A percentile compares a stretch with the other conserved stretches of the same genome.
These are phyloP conservation scores for Nasonia longicornis DNA, from an alignment of 1,140 invertebrate species.

Conservation along the genomic window DNA sequence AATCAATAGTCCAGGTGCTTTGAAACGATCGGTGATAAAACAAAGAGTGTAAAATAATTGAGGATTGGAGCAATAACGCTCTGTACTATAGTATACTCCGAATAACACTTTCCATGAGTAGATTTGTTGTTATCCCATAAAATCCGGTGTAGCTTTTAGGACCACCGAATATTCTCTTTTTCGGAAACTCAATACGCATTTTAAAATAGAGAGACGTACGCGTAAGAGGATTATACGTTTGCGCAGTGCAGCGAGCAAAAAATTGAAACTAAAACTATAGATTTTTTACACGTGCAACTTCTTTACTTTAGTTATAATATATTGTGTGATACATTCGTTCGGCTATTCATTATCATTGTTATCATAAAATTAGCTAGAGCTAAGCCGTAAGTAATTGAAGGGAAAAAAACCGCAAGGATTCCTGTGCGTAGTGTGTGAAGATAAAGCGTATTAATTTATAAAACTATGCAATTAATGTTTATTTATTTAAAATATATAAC, in stretches of 20 bases:
- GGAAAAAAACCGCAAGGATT: not conserved
- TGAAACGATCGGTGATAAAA: not conserved
- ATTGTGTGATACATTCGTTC: too few species aligned
- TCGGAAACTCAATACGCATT: too few species aligned
- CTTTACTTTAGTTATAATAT: not conserved
- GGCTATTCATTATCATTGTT: not conserved
- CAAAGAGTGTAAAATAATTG: not conserved
- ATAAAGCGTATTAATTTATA: constrained; percentile 16
- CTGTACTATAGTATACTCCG: too few species aligned
- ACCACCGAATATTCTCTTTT: too few species aligned
- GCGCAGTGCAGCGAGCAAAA: too few species aligned
- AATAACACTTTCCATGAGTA: too few species aligned
- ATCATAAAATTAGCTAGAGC: too few species aligned
- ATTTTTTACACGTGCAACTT: not conserved
- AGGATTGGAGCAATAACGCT: too few species aligned
- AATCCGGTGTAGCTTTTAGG: too few species aligned
- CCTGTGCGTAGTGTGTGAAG: not conserved
- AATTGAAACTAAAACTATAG: not conserved
- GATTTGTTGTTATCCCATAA: too few species aligned
- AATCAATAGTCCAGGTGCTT: not conserved
- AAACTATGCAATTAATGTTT: constrained; percentile 23
- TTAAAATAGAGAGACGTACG: too few species aligned
- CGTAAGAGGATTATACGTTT: too few species aligned
- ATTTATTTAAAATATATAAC: not conserved
- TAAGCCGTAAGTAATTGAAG: not conserved